Base-by-base conservation (phyloP, 1,140 invertebrate genomes). In the Protaetia brevitarsis region DNA sequence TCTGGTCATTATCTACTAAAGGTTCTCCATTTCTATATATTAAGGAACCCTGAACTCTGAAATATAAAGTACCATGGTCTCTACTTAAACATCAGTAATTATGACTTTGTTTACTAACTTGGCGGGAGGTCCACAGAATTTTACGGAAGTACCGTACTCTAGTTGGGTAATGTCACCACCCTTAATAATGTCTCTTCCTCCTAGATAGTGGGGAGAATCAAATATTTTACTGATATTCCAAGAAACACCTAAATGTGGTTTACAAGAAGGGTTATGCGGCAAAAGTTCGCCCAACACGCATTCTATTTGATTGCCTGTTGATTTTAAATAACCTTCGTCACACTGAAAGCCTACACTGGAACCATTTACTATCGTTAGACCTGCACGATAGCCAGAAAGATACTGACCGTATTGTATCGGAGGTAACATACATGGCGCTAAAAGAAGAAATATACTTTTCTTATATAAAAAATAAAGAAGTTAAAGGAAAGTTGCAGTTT, bases 361-460 rank as follows among this genome's bases (percentile, higher is more conserved):
- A 0, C 89, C 90, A 73, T 93, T 90, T 1, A 87, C 88, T 23
- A 93, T 90, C 0, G 88, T 91, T 0, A 92, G 80, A 2, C 91
- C 91, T 5, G 87, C 82, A 37, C 90, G 79, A 79, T 92, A 93
- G 0, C 90, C 90, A 3, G 86, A 84, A 68, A 87, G 81, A 73
- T 94, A 94, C 21, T 88, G 85, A 0, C 91, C 89, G 41, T 90
- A 83, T 6, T 83, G 78, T 19, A 94, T 86, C 1, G 83, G 78
- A 1, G 91, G 91, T 6, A 94, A 80, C 29, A 88, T 84, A 74
- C 91, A 94, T 0, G 90, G 89, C 10, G 88, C 88, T 86, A 76
- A 6, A 78, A 74, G 29, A 64, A 62, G n/a, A 62, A 62, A 62
- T 59, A 29, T 59, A 29, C 11, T 28, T 19, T 59, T 59, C n/a